Base-by-base conservation (phyloP, 2,797 vertebrate species). In the Thalassophryne amazonica region DNA sequence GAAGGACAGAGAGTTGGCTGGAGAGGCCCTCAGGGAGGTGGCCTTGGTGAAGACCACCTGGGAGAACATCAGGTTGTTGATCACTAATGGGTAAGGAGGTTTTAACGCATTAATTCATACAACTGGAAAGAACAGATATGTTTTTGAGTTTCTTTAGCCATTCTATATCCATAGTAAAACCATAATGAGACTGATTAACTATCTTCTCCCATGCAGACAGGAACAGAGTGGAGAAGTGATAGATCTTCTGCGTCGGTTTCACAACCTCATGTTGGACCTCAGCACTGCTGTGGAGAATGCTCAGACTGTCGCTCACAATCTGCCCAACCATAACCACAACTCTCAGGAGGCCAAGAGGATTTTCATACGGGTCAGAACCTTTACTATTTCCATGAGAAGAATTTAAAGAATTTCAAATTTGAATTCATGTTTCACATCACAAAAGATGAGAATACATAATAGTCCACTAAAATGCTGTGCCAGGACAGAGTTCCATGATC, bases 221-320 rank as follows among this genome's bases (percentile, higher is more conserved):
- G 92, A 94, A 4, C 93, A 96, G 7, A 94, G 91, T 71, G 89
- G 77, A 48, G 49, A 84, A 54, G 84, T 97, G 49, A 86, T 95
- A 0, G 88, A 93, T 38, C 86, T 97, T 40, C 90, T 95, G 50
- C 92, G 88, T 45, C 92, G 92, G 22, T 94, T 96, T 75, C 91
- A 94, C 52, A 90, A 79, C 34, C 77, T 93, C 59, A 96, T 91
- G 78, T 88, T 87, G 5, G 32, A 72, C 32, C 78, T 99, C 40
- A 77, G 49, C n/a, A 86, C 89, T 64, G 76, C 88, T 5, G 63
- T 94, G 63, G 94, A 98, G 27, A 92, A 76, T 24, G 91, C 93
- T 52, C 89, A 78, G 58, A 79, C 69, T 31, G 80, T 92, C 21
- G 82, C 91, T 56, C 76, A 83, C 31, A 88, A 86, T 75, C 93